Percentiles rank a stretch among this genome's conserved stretches.
phyloP scores from a whole-genome alignment of 2,113 vertebrate species.

The Dasyprocta punctata region DNA sequence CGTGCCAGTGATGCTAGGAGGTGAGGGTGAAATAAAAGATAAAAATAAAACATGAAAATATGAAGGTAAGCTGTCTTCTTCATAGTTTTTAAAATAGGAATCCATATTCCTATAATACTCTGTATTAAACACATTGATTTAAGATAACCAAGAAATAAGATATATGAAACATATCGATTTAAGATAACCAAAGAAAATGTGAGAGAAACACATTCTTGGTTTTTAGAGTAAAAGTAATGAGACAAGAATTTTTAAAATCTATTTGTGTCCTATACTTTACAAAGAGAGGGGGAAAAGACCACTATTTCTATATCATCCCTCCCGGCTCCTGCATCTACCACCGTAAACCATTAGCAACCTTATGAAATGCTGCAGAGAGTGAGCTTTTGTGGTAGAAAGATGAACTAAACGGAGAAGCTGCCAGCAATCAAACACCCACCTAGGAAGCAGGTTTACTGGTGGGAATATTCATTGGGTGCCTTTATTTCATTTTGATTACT shows the following conservation, averaged over 20 bases:
- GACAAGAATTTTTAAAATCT: constrained; percentile 26
- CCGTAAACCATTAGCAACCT: constrained; percentile 67
- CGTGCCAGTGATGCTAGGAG: background rate
- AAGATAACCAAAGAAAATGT: background rate
- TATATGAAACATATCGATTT: constrained; percentile 6
- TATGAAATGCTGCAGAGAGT: constrained; percentile 59
- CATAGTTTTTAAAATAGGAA: background rate
- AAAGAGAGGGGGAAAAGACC: background rate
- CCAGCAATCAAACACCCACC: constrained; percentile 71
- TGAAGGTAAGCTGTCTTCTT: background rate
- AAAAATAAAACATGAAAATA: background rate
- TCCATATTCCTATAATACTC: background rate
- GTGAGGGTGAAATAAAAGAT: background rate
- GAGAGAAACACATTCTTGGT: background rate
- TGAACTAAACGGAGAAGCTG: constrained; percentile 56
- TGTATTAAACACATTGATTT: constrained; percentile 12
- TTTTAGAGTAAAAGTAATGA: constrained; percentile 3
- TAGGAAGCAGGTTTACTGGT: constrained; percentile 61
- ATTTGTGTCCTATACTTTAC: constrained; percentile 14
- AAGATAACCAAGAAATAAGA: background rate
- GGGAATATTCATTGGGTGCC: constrained; percentile 60
- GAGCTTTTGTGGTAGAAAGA: constrained; percentile 64
- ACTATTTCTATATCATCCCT: constrained; percentile 2
- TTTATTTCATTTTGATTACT: constrained; percentile 78
- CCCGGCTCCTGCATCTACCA: constrained; percentile 10